Conservation (phyloP, 1,140 invertebrate species). For the Micrasema longulum region DNA sequence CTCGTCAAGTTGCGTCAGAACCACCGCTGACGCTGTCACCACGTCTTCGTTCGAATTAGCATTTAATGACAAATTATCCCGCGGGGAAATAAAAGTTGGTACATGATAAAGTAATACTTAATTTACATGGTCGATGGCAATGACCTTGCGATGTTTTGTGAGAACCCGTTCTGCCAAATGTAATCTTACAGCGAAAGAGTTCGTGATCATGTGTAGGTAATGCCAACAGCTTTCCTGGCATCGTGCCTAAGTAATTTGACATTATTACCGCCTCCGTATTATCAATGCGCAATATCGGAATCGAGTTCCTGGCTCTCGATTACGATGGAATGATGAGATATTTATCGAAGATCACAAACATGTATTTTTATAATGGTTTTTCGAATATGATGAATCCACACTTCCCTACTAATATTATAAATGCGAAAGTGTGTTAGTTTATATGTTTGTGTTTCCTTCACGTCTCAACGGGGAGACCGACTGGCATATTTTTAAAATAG, state of each 20-base stretch:
- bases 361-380: no score
- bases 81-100: no score
- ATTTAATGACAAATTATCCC: conserved; percentile 20
- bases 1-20: no score
- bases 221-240: conserved; percentile 5
- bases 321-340: no score
- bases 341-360: no score
- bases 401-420: no score
- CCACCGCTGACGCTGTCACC: no score
- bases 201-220: neutral
- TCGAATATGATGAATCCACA: no score
- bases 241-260: conserved; percentile 13
- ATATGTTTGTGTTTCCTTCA: no score
- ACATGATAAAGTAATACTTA: conserved; percentile 18
- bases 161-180: conserved; percentile 30
- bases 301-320: neutral
- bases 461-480: no score
- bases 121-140: conserved; percentile 21
- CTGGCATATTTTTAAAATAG: no score
- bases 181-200: conserved; percentile 15
- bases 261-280: conserved; percentile 2
- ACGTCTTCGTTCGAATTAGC: conserved; percentile 19
- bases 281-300: conserved; percentile 6
- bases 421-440: no score
- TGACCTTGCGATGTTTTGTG: conserved; percentile 19